A percentile compares a stretch with the other conserved stretches of the same genome.
These are phyloP conservation scores for Mormyrus lacerda DNA, from an alignment of 2,113 vertebrate genomes.

Conservation along the genomic window DNA sequence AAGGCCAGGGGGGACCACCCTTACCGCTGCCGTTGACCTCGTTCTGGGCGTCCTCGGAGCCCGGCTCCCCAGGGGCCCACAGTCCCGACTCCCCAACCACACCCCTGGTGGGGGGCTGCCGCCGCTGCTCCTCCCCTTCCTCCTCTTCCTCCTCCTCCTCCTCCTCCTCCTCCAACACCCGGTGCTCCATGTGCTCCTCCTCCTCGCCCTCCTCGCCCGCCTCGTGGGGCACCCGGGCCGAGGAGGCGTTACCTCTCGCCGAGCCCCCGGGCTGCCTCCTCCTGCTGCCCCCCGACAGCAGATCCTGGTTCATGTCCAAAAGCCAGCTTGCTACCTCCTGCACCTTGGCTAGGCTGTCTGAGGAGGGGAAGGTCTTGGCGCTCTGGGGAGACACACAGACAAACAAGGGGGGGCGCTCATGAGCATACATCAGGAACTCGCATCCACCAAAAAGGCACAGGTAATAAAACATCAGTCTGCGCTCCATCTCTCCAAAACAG, in stretches of 20 bases:
- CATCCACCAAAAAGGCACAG: background rate
- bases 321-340: conserved; percentile 99
- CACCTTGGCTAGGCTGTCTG: conserved; percentile 98
- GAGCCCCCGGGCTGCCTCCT: conserved; percentile 82
- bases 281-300: conserved; percentile 99
- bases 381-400: conserved; percentile 61
- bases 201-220: conserved; percentile 76
- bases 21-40: conserved; percentile 80
- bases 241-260: conserved; percentile 87
- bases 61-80: conserved; percentile 62
- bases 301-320: conserved; percentile 99
- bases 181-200: conserved; percentile 47
- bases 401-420: background rate
- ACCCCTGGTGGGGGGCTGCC: conserved; percentile 37
- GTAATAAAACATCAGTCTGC: background rate
- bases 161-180: conserved; percentile 49
- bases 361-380: conserved; percentile 95
- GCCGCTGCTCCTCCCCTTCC: conserved; percentile 55
- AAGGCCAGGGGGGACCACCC: conserved; percentile 57
- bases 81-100: conserved; percentile 51
- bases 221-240: conserved; percentile 80
- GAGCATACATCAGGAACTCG: background rate
- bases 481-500: background rate
- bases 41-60: conserved; percentile 67
- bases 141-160: conserved; percentile 73